A percentile compares a stretch with the other conserved stretches of the same genome.
Evolutionary conservation across 2,888 invertebrate genomes (phyloP).

Genomic region (Gastrophysa polygoni): DNA sequence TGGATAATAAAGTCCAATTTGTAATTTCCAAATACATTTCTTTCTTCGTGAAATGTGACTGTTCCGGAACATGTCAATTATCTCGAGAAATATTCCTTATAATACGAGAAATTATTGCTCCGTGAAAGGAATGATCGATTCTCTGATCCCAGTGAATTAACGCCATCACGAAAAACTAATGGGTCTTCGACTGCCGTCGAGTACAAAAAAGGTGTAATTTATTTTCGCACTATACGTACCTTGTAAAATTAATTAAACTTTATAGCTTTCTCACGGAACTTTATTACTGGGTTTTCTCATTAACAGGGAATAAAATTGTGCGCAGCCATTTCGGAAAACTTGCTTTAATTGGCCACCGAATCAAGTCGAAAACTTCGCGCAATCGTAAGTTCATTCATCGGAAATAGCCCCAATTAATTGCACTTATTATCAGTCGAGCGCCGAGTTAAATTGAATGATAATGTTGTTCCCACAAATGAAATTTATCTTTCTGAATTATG

Average conservation of each 20-base stretch:
- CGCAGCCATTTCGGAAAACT: conserved; percentile 15
- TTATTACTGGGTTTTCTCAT: conserved; percentile 23
- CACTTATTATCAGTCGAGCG: neutral
- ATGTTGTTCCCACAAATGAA: too few species aligned
- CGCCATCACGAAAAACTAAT: conserved; percentile 13
- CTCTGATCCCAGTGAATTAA: too few species aligned
- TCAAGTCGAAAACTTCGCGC: conserved; percentile 18
- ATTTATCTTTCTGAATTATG: too few species aligned
- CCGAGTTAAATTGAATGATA: neutral
- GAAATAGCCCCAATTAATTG: neutral
- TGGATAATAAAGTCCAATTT: too few species aligned
- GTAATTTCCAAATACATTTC: too few species aligned
- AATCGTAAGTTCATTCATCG: neutral
- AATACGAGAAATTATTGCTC: too few species aligned
- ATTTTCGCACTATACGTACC: conserved; percentile 33
- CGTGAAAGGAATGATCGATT: too few species aligned
- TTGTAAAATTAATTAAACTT: conserved; percentile 32
- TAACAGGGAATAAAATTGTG: conserved; percentile 26
- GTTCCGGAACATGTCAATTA: too few species aligned
- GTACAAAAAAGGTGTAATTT: conserved; percentile 29
- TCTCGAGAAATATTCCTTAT: too few species aligned
- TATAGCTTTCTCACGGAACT: conserved; percentile 28
- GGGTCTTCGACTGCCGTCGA: conserved; percentile 17
- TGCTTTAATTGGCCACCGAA: conserved; percentile 24
- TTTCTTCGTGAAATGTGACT: too few species aligned